Evolutionary conservation across 2,113 vertebrate genomes (phyloP).

Genomic region (Marmota monax): DNA sequence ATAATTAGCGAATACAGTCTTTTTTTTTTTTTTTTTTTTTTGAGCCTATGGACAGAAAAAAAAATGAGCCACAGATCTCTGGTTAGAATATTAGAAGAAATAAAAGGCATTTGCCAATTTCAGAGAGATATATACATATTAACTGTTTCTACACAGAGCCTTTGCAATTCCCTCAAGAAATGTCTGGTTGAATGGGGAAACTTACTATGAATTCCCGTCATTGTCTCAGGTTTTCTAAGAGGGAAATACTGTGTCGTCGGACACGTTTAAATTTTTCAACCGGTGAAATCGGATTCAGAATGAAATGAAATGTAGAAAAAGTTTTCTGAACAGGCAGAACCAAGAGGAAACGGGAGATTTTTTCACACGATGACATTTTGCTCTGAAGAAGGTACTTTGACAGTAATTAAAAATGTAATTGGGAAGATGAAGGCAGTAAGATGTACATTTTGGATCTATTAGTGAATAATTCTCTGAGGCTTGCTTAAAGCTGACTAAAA

Average conservation of each 20-base stretch:
- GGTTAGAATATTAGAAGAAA: slow-evolving; percentile 84
- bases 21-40: slow-evolving; percentile 64
- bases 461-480: slow-evolving; percentile 1
- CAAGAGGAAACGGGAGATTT: slow-evolving; percentile 32
- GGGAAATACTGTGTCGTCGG: slow-evolving; percentile 45
- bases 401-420: slow-evolving; percentile 33
- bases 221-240: slow-evolving; percentile 75
- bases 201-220: slow-evolving; percentile 69
- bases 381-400: slow-evolving; percentile 19
- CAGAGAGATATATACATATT: slow-evolving; percentile 61
- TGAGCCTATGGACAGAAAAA: slow-evolving; percentile 80
- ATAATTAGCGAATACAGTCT: slow-evolving; percentile 91
- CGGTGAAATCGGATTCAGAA: slow-evolving; percentile 64
- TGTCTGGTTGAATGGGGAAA: slow-evolving; percentile 67
- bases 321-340: slow-evolving; percentile 1
- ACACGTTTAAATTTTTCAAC: slow-evolving; percentile 72
- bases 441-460: slow-evolving; percentile 16
- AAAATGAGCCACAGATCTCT: slow-evolving; percentile 85
- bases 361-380: neutral
- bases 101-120: slow-evolving; percentile 81
- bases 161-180: slow-evolving; percentile 77
- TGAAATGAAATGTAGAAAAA: slow-evolving; percentile 33
- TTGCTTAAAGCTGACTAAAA: slow-evolving; percentile 26
- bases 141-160: slow-evolving; percentile 57
- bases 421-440: slow-evolving; percentile 46